A percentile compares a stretch with the other conserved stretches of the same genome.
Evolutionary conservation across 1,140 invertebrate genomes (phyloP).

Genomic region (Ips typographus): DNA sequence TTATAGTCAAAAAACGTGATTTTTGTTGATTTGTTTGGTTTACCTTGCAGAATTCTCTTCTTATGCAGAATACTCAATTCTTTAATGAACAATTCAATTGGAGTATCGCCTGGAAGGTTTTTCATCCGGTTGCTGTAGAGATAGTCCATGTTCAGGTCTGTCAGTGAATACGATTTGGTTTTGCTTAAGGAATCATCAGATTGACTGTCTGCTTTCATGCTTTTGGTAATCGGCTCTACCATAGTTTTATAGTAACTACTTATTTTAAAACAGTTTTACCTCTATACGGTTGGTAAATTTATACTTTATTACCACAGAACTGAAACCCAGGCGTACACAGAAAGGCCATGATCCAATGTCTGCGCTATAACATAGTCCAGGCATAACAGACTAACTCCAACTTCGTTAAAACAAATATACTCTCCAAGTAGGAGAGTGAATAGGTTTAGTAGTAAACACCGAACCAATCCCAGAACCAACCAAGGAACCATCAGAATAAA

Average conservation of each 20-base stretch:
- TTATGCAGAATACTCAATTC: background rate
- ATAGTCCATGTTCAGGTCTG: background rate
- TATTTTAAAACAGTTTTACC: background rate
- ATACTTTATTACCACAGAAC: background rate
- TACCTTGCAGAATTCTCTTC: background rate
- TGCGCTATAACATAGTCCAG: slow-evolving; percentile 30
- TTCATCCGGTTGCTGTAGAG: no score
- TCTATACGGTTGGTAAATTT: background rate
- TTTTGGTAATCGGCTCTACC: background rate
- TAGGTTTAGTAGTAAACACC: slow-evolving; percentile 21
- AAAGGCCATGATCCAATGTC: slow-evolving; percentile 27
- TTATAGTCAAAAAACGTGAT: background rate
- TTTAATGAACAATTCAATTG: no score
- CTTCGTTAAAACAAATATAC: slow-evolving; percentile 23
- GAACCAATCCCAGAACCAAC: slow-evolving; percentile 24
- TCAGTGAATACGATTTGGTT: background rate
- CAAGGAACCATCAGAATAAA: slow-evolving; percentile 30
- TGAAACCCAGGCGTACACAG: slow-evolving; percentile 29
- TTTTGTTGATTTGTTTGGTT: background rate
- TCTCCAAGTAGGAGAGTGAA: slow-evolving; percentile 20
- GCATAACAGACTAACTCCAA: slow-evolving; percentile 15
- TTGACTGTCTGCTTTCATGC: background rate
- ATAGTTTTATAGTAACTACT: no score
- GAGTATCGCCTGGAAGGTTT: no score
- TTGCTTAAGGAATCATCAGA: background rate